These are phyloP conservation scores for Coenonympha glycerion DNA, from an alignment of 2,888 invertebrate species.

Conservation along the genomic window DNA sequence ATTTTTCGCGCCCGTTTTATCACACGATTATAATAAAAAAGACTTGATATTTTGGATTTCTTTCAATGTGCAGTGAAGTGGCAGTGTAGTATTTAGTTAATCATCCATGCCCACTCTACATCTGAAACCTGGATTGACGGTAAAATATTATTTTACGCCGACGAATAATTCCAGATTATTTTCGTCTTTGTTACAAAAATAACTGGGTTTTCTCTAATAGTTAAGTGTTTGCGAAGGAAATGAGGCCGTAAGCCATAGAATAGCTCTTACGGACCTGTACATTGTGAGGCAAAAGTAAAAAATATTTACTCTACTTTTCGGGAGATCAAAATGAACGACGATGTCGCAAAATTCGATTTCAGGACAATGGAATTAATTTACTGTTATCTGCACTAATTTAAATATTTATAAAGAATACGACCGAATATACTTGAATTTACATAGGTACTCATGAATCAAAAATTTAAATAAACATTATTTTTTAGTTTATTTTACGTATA, in stretches of 20 bases:
- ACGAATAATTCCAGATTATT: slow-evolving; percentile 35
- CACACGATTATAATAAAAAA: slow-evolving; percentile 39
- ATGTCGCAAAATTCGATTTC: neutral
- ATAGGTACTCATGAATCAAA: too few relatives aligned
- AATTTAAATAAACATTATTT: too few relatives aligned
- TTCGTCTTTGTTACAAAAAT: slow-evolving; percentile 46
- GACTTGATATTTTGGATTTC: slow-evolving; percentile 30
- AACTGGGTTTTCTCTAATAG: slow-evolving; percentile 28
- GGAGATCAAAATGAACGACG: neutral
- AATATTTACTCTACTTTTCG: neutral
- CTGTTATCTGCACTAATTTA: too few relatives aligned
- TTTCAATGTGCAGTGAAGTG: slow-evolving; percentile 57
- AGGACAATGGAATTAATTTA: neutral
- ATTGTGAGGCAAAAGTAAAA: neutral
- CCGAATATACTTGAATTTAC: too few relatives aligned
- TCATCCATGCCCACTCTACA: slow-evolving; percentile 69
- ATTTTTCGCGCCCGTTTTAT: slow-evolving; percentile 58
- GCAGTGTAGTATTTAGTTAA: slow-evolving; percentile 27
- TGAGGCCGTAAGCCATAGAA: neutral
- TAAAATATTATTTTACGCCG: slow-evolving; percentile 39
- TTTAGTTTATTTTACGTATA: too few relatives aligned
- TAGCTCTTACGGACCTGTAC: neutral
- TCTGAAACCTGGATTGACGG: slow-evolving; percentile 71
- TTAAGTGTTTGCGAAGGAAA: slow-evolving; percentile 7
- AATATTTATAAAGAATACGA: too few relatives aligned